Base-by-base conservation (phyloP, 1,140 invertebrate genomes). In the Temnothorax nylanderi region DNA sequence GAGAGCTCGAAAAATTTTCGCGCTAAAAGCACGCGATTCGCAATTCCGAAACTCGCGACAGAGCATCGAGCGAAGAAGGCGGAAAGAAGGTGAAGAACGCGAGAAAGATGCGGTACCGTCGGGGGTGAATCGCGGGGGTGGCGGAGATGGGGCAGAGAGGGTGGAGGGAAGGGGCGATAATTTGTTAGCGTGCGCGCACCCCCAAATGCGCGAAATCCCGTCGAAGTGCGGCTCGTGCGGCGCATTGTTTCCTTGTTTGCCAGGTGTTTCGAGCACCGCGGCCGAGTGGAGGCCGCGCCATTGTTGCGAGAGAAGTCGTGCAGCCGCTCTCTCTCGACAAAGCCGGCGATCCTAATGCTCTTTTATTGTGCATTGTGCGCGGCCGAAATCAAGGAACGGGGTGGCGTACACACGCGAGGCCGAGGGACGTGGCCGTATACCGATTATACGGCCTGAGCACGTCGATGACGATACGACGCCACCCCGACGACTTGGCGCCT, bases 211-310 rank as follows among this genome's bases (percentile, higher is more conserved):
- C 93, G 92, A 94, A 94, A 94, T 94, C 94, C 91, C 92, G 92
- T 92, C 90, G 87, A 93, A 94, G 93, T 94, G 91, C 91, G 92
- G 86, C 90, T 90, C 91, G 90, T 87, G 87, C 90, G 93, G 88
- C 90, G 94, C 93, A 95, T 94, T 95, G 94, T 95, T 94, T 95
- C 93, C 93, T 95, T 95, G 94, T 95, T 95, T 95, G 93, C 94
- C 94, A 95, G 94, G 94, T 95, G 94, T 95, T 95, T 95, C 93
- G 92, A 95, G 94, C 94, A 88, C 85, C 92, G 77, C 37, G 81
- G 87, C 90, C 88, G 89, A 94, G 94, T 93, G 90, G 91, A 89
- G 92, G 91, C 92, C 92, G 88, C 92, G 90, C 93, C 93, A 94
- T 94, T 94, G 93, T 94, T 92, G 89, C 92, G 88, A 93, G 89